A percentile compares a stretch with the other conserved stretches of the same genome.
Evolutionary conservation across 2,113 vertebrate genomes (phyloP).

Genomic region (Cyprinodon brontotheroides): DNA sequence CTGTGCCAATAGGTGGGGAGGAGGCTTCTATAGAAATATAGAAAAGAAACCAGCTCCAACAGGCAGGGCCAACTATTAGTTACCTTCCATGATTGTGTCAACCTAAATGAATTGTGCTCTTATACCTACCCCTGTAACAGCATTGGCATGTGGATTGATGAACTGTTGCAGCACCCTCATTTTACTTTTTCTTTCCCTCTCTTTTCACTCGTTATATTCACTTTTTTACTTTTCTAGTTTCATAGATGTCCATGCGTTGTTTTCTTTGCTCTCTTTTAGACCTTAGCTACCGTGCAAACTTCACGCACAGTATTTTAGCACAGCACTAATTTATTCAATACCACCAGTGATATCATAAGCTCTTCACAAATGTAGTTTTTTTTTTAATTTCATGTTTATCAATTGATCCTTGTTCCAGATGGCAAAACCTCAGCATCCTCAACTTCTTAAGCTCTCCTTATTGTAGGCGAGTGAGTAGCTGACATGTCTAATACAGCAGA

Average conservation of each 20-base stretch:
- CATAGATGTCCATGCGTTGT: conserved; percentile 30
- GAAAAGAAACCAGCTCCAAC: not conserved
- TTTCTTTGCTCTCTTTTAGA: conserved; percentile 26
- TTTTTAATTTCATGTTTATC: conserved; percentile 11
- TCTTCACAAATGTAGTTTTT: conserved; percentile 17
- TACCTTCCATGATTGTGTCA: conserved; percentile 48
- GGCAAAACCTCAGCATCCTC: conserved; percentile 49
- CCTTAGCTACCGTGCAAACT: conserved; percentile 16
- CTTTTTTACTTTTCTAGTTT: conserved; percentile 25
- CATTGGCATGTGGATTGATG: conserved; percentile 72
- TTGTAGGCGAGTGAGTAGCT: conserved; percentile 42
- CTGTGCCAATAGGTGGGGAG: not conserved
- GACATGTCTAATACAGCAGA: conserved; percentile 51
- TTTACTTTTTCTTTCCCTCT: conserved; percentile 28
- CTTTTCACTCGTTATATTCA: not conserved
- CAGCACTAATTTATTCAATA: conserved; percentile 21
- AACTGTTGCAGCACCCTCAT: conserved; percentile 57
- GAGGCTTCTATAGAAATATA: not conserved
- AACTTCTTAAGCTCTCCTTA: conserved; percentile 40
- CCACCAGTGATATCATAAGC: conserved; percentile 31
- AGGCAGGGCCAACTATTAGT: conserved; percentile 22
- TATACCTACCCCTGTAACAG: conserved; percentile 22
- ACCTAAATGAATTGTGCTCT: conserved; percentile 48
- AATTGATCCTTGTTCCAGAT: conserved; percentile 24
- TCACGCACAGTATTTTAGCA: conserved; percentile 28